Conservation (phyloP, 2,888 invertebrate species). For the Drosophila mimica region DNA sequence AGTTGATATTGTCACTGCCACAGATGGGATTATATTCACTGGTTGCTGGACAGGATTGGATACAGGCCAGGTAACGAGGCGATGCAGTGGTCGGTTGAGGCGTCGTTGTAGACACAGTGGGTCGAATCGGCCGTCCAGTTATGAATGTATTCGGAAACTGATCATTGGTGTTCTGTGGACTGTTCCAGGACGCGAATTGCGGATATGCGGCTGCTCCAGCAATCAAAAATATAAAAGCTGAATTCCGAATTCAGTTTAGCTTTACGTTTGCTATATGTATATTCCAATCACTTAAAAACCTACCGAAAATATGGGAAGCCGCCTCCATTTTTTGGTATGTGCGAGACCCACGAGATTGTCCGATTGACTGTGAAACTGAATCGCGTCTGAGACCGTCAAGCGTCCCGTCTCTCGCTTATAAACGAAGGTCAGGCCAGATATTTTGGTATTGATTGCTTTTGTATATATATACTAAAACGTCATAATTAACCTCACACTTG, state of each 20-base stretch:
- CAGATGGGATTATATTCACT: conserved; percentile 84
- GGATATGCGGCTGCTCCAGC: conserved; percentile 30
- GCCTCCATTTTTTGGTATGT: conserved; percentile 25
- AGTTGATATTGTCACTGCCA: conserved; percentile 80
- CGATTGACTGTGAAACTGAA: conserved; percentile 32
- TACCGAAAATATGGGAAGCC: conserved; percentile 33
- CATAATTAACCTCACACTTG: conserved; percentile 13
- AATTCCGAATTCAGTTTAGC: not conserved
- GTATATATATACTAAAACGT: conserved; percentile 20
- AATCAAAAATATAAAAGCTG: conserved; percentile 22
- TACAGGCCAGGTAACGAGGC: conserved; percentile 71
- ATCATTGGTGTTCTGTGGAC: not conserved
- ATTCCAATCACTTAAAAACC: conserved; percentile 7
- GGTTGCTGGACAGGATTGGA: conserved; percentile 75
- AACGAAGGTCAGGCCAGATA: conserved; percentile 38
- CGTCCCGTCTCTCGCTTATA: conserved; percentile 41
- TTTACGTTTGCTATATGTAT: not conserved
- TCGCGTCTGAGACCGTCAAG: conserved; percentile 40
- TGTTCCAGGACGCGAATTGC: conserved; percentile 21
- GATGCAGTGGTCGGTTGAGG: conserved; percentile 60
- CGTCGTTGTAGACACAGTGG: conserved; percentile 36
- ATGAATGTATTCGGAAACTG: conserved; percentile 25
- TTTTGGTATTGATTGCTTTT: conserved; percentile 39
- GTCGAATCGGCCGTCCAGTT: conserved; percentile 29
- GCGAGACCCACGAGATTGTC: conserved; percentile 31